A percentile compares a stretch with the other conserved stretches of the same genome.
phyloP scores from a whole-genome alignment of 2,113 vertebrate species.

The Hippolais icterina region DNA sequence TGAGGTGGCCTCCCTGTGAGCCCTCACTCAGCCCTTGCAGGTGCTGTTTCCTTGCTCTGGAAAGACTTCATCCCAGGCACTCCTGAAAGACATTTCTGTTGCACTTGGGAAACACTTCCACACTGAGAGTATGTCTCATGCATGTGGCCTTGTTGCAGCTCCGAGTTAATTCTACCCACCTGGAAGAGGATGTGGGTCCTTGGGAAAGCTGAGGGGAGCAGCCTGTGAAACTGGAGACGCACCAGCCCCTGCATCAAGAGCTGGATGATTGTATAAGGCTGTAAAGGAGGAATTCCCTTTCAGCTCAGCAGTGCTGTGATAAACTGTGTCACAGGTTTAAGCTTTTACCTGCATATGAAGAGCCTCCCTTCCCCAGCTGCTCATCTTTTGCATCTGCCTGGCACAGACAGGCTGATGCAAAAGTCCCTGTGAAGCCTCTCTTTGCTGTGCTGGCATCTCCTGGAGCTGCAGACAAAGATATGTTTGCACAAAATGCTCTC shows the following conservation, averaged over 20 bases:
- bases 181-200: not conserved
- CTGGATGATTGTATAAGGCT: not conserved
- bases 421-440: not conserved
- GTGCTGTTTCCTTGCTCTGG: accelerated
- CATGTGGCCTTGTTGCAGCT: not conserved
- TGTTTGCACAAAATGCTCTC: not conserved
- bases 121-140: accelerated
- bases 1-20: too few relatives aligned
- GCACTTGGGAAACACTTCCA: not conserved
- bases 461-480: not conserved
- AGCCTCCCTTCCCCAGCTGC: not conserved
- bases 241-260: not conserved
- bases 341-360: not conserved
- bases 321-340: not conserved
- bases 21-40: accelerated
- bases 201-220: not conserved
- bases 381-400: not conserved
- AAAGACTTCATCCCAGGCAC: not conserved
- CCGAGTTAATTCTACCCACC: not conserved
- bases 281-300: not conserved
- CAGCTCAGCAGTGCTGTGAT: not conserved
- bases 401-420: not conserved
- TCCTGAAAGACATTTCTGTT: not conserved
- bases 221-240: not conserved
- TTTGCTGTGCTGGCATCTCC: not conserved